Conservation (phyloP, 2,113 vertebrate species). For the Engraulis encrasicolus region DNA sequence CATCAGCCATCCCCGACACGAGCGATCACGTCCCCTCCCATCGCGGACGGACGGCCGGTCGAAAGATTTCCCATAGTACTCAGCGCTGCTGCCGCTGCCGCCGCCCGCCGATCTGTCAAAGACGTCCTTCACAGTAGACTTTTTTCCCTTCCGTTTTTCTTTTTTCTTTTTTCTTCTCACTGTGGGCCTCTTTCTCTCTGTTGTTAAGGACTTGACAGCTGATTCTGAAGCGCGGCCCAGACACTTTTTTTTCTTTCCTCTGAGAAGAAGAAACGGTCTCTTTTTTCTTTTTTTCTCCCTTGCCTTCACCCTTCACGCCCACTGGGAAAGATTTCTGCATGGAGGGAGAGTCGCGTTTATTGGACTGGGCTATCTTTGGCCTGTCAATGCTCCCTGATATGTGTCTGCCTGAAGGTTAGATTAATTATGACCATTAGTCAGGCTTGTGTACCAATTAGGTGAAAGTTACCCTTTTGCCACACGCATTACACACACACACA, state of each 20-base stretch:
- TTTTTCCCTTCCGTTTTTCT: too few relatives aligned
- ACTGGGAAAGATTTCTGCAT: neutral
- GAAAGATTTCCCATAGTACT: neutral
- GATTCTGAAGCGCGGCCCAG: neutral
- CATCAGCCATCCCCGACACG: neutral
- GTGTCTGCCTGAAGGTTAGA: neutral
- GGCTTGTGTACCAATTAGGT: neutral
- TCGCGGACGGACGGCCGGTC: neutral
- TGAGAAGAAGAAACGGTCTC: neutral
- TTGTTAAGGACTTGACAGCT: conserved; percentile 6
- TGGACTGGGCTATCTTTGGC: neutral
- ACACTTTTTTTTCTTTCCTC: neutral
- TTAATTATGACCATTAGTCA: neutral
- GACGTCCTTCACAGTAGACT: neutral
- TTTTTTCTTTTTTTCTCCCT: neutral
- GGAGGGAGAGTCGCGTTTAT: neutral
- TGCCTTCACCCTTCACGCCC: neutral
- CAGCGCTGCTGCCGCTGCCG: too few relatives aligned
- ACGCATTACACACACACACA: too few relatives aligned
- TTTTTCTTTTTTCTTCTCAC: too few relatives aligned
- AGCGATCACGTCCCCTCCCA: neutral
- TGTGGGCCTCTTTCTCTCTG: neutral
- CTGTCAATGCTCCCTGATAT: neutral
- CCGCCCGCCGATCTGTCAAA: neutral
- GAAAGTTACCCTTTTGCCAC: neutral